Evolutionary conservation across 2,113 vertebrate genomes (phyloP).

Genomic region (Podilymbus podiceps): DNA sequence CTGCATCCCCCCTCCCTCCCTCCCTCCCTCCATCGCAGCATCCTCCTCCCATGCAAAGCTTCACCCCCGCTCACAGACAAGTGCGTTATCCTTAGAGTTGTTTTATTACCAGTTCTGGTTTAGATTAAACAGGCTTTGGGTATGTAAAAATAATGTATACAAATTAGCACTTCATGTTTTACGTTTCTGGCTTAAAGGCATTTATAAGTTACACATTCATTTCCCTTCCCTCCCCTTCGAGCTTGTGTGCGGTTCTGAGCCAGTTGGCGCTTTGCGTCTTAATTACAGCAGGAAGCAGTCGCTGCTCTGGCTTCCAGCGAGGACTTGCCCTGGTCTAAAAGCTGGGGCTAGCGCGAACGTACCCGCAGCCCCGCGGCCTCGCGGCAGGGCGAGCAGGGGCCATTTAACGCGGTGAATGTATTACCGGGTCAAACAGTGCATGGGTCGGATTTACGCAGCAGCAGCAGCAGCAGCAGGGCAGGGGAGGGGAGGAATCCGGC

Average conservation of each 20-base stretch:
- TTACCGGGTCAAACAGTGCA: background rate
- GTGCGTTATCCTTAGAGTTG: background rate
- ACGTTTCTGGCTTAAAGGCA: slow-evolving; percentile 42
- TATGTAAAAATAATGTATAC: slow-evolving; percentile 72
- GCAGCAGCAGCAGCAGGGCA: background rate
- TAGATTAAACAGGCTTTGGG: slow-evolving; percentile 11
- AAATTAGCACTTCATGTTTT: slow-evolving; percentile 47
- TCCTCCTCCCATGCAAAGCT: background rate
- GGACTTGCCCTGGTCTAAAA: background rate
- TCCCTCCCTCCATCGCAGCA: background rate
- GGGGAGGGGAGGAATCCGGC: background rate
- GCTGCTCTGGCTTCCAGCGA: background rate
- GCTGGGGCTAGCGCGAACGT: background rate
- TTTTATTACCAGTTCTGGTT: slow-evolving; percentile 56
- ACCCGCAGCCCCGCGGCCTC: background rate
- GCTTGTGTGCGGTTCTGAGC: background rate
- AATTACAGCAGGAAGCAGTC: slow-evolving; percentile 33
- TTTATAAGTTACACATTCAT: slow-evolving; percentile 48
- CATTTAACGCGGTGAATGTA: rapidly evolving
- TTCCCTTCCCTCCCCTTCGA: background rate
- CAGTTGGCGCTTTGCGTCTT: background rate
- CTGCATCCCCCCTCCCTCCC: background rate
- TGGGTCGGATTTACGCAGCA: background rate
- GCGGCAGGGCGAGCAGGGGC: background rate
- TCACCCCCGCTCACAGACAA: background rate